Base-by-base conservation (phyloP, 2,888 invertebrate species). In the Cheilosia vulpina region DNA sequence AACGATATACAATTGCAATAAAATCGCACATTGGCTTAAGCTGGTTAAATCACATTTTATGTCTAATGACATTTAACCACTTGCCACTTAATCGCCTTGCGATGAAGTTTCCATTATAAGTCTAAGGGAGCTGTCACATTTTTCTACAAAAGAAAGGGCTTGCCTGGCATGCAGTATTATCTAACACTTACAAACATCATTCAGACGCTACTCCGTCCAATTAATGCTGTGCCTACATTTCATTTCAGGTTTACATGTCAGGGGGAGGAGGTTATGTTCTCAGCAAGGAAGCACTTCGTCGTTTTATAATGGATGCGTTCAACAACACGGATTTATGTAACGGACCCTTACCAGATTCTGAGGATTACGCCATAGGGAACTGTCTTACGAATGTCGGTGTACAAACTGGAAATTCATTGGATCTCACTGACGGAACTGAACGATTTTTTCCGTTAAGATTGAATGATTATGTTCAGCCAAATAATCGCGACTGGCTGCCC, bases 391-490 rank as follows among this genome's bases (percentile, higher is more conserved):
- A 94, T 63, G 94, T 98, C 2, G 96, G 96, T 0, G 98, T 98
- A 0, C 93, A 93, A 71, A 97, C 98, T 1, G 96, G 96, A 89
- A 98, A 98, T 91, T 95, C 96, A 0, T 93, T 98, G 13, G 98
- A 99, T 92, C 93, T 94, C 0, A 92, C 95, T 53, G 95, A 96
- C 0, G 94, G 98, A 17, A 97, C 97, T 0, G 71, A 81, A 21
- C 93, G 98, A 47, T 98, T 99, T 93, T 97, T 98, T 92, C 98
- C 98, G 0, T 98, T 98, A 92, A 94, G 96, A 9, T 98, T 98
- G 0, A 96, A 96, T 88, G 96, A 97, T 90, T 98, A 98, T 91
- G 93, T 98, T 31, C 96, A 97, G 89, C 98, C 98, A 0, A 96
- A 95, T 43, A 65, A 65, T 0, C 3, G 15, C 6, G 15, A 27